Conservation (phyloP, 2,888 invertebrate genomes). For the Unio delphinus region DNA sequence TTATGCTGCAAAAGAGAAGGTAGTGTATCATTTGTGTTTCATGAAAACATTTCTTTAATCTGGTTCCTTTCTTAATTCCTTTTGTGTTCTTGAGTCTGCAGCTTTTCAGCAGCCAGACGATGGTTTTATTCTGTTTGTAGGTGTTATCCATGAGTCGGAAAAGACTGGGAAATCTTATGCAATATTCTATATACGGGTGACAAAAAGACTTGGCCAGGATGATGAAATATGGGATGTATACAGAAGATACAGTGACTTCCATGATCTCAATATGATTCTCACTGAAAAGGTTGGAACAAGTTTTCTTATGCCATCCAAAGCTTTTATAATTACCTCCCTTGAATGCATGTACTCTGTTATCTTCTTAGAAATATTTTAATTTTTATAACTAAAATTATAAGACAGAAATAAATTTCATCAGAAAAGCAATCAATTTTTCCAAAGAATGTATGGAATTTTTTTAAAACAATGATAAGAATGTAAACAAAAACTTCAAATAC, state of each 20-base stretch:
- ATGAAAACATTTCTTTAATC: too few species aligned
- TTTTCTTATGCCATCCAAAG: too few species aligned
- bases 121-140: constrained; percentile 66
- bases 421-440: neutral
- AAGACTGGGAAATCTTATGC: constrained; percentile 86
- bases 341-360: neutral
- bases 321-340: neutral
- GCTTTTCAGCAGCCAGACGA: too few species aligned
- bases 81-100: too few species aligned
- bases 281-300: constrained; percentile 74
- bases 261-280: constrained; percentile 87
- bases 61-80: too few species aligned
- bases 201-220: constrained; percentile 74
- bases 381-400: neutral
- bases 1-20: too few species aligned
- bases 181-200: constrained; percentile 89
- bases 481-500: too few species aligned
- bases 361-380: neutral
- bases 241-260: constrained; percentile 93
- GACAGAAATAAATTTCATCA: neutral
- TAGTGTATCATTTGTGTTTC: too few species aligned
- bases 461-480: too few species aligned
- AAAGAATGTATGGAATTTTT: too few species aligned
- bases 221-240: constrained; percentile 91
- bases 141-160: constrained; percentile 81